Percentiles rank a stretch among this genome's conserved stretches.
These are phyloP conservation scores for Zootoca vivipara DNA, from an alignment of 2,113 vertebrate genomes.

Conservation along the genomic window DNA sequence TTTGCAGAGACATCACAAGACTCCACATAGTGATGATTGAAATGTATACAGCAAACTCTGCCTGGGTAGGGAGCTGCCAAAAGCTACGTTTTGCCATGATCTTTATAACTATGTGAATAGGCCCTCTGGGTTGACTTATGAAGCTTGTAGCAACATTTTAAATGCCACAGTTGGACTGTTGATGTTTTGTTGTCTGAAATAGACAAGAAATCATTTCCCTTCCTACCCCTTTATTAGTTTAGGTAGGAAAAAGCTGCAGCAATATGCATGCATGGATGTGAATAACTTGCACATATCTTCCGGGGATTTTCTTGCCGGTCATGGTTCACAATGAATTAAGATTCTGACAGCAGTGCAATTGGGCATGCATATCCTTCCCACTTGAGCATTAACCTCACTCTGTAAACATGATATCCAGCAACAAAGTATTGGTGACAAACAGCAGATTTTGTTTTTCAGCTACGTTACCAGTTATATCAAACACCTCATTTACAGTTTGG, in stretches of 20 bases:
- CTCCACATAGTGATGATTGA: neutral
- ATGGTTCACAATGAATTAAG: constrained; percentile 23
- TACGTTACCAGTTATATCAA: neutral
- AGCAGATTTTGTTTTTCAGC: constrained; percentile 34
- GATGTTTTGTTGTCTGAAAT: neutral
- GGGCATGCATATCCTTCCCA: neutral
- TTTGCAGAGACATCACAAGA: neutral
- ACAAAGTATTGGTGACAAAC: neutral
- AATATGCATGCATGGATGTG: neutral
- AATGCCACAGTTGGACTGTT: neutral
- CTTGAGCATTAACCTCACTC: constrained; percentile 6
- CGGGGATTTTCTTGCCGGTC: constrained; percentile 28
- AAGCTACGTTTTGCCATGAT: neutral
- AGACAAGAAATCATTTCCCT: neutral
- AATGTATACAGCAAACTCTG: neutral
- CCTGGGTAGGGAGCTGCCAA: neutral
- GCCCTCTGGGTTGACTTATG: neutral
- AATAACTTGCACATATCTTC: constrained; percentile 44
- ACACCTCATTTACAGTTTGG: neutral
- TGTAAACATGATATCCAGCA: neutral
- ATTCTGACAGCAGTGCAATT: neutral
- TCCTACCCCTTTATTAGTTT: too few relatives aligned
- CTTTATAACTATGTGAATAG: neutral
- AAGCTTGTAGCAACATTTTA: neutral
- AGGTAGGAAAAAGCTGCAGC: too few relatives aligned